Conservation (phyloP, 2,113 vertebrate genomes). For the Pangasianodon hypophthalmus region DNA sequence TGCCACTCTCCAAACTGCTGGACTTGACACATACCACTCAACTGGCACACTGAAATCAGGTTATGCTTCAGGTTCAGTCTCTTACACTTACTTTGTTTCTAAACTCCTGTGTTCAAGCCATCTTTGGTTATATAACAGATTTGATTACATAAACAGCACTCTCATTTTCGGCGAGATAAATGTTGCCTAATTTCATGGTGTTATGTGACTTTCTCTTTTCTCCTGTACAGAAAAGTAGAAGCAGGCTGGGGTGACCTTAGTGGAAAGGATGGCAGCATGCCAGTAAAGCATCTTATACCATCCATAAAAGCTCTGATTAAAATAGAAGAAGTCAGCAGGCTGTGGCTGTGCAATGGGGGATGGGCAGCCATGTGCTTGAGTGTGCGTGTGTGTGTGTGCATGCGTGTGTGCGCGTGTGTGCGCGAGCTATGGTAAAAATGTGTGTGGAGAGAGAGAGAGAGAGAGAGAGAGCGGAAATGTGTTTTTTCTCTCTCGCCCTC, state of each 20-base stretch:
- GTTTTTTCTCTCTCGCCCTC: background rate
- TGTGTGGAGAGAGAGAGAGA: background rate
- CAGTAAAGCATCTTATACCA: conserved; percentile 53
- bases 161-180: background rate
- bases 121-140: conserved; percentile 17
- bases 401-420: conserved; percentile 2
- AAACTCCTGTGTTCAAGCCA: background rate
- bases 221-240: conserved; percentile 33
- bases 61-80: background rate
- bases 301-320: conserved; percentile 60
- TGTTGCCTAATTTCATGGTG: background rate
- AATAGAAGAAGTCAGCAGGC: conserved; percentile 55
- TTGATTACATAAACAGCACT: conserved; percentile 29
- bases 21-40: background rate
- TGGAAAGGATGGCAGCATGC: conserved; percentile 49
- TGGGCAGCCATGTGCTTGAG: conserved; percentile 7
- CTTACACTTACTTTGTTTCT: background rate
- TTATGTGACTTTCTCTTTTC: conserved; percentile 13
- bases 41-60: background rate
- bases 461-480: conserved; percentile 39
- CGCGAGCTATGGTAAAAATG: background rate
- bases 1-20: background rate
- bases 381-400: background rate
- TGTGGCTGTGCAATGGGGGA: conserved; percentile 31
- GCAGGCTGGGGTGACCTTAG: conserved; percentile 56